Percentiles rank a stretch among this genome's conserved stretches.
These are phyloP conservation scores for Andrena marginata DNA, from an alignment of 2,888 invertebrate genomes.

Conservation along the genomic window DNA sequence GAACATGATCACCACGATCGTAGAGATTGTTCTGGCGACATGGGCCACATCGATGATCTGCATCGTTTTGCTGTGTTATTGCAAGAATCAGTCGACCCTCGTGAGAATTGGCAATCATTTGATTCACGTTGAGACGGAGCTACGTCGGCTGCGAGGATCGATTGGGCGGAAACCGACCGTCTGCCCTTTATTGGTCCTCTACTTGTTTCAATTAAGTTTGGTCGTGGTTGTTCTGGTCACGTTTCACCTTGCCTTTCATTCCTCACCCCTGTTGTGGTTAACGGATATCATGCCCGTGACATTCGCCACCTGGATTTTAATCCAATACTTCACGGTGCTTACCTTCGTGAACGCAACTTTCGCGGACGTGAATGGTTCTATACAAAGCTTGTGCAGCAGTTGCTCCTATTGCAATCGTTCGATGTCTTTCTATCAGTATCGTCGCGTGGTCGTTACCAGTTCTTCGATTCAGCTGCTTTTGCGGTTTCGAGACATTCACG, in stretches of 20 bases:
- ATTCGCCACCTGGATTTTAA: conserved; percentile 44
- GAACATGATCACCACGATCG: conserved; percentile 14
- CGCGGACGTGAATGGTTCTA: conserved; percentile 47
- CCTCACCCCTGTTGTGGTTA: conserved; percentile 1
- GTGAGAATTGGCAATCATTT: conserved; percentile 47
- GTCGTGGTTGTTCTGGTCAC: not conserved
- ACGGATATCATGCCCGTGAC: conserved; percentile 31
- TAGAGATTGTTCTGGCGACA: conserved; percentile 44
- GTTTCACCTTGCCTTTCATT: conserved; percentile 1
- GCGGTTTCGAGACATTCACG: conserved; percentile 52
- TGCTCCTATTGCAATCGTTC: not conserved
- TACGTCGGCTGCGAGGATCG: conserved; percentile 6
- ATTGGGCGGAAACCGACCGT: conserved; percentile 6
- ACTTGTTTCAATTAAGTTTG: not conserved
- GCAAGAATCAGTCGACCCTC: conserved; percentile 43
- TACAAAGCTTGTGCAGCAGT: not conserved
- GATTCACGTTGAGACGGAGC: conserved; percentile 9
- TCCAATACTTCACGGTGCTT: conserved; percentile 62
- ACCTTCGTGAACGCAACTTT: conserved; percentile 44
- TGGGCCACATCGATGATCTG: conserved; percentile 28
- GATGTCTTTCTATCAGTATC: conserved; percentile 3
- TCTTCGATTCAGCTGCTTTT: conserved; percentile 30
- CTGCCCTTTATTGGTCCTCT: not conserved
- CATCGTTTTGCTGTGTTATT: conserved; percentile 36
- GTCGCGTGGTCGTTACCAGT: conserved; percentile 31